Conservation (phyloP, 2,113 vertebrate genomes). For the Alethe diademata region DNA sequence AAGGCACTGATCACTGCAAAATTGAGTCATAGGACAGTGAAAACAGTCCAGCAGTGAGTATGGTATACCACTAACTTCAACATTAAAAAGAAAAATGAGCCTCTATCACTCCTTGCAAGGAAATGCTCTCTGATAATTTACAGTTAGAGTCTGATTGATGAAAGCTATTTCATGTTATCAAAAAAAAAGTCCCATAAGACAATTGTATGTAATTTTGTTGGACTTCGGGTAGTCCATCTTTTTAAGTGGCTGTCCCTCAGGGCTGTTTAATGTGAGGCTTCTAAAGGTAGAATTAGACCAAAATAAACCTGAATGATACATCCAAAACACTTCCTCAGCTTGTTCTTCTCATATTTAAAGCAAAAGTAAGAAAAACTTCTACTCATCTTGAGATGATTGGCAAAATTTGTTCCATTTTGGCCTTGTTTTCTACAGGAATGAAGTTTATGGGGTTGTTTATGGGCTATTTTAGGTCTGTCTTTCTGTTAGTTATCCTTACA, state of each 20-base stretch:
- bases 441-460: background rate
- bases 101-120: background rate
- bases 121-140: background rate
- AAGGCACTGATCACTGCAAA: slow-evolving; percentile 30
- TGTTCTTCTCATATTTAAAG: background rate
- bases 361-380: background rate
- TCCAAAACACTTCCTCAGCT: background rate
- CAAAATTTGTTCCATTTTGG: background rate
- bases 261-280: slow-evolving; percentile 1
- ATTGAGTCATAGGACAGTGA: slow-evolving; percentile 36
- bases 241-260: slow-evolving; percentile 8
- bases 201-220: slow-evolving; percentile 16
- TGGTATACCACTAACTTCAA: background rate
- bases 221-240: background rate
- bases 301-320: background rate
- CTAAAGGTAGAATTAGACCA: background rate
- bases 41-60: background rate
- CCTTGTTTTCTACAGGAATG: background rate
- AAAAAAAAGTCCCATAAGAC: background rate
- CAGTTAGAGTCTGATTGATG: slow-evolving; percentile 18
- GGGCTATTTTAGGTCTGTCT: background rate
- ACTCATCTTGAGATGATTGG: background rate
- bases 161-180: slow-evolving; percentile 10
- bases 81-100: background rate
- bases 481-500: background rate